A percentile compares a stretch with the other conserved stretches of the same genome.
Evolutionary conservation across 2,113 vertebrate genomes (phyloP).

Genomic region (Chinchilla lanigera): DNA sequence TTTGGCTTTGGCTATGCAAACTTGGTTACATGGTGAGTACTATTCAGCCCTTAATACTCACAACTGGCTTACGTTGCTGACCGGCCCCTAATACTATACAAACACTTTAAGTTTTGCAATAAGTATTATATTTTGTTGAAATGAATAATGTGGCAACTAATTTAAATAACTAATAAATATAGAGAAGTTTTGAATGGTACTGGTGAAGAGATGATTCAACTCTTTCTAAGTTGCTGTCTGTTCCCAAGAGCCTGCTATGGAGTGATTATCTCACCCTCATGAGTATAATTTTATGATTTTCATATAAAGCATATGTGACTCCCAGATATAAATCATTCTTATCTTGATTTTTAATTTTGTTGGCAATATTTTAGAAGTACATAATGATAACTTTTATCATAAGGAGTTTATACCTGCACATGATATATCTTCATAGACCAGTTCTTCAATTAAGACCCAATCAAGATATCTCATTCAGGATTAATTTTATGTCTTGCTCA

Average conservation of each 20-base stretch:
- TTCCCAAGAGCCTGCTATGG: neutral
- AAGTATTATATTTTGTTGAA: neutral
- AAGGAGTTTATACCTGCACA: neutral
- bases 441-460: neutral
- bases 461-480: neutral
- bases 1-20: neutral
- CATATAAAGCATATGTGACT: neutral
- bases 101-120: neutral
- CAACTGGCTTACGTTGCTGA: neutral
- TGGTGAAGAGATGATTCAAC: neutral
- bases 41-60: neutral
- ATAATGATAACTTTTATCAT: neutral
- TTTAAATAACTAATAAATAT: neutral
- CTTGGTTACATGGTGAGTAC: neutral
- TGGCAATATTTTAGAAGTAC: neutral
- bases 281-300: conserved; percentile 6
- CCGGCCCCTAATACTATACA: neutral
- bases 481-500: neutral
- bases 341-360: neutral
- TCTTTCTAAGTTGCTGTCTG: neutral
- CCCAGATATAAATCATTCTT: neutral
- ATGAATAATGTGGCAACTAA: neutral
- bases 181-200: neutral
- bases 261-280: neutral
- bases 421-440: neutral